Percentiles rank a stretch among this genome's conserved stretches.
Conservation (phyloP, 1,140 invertebrate species). For the Tetramorium simillimum region DNA sequence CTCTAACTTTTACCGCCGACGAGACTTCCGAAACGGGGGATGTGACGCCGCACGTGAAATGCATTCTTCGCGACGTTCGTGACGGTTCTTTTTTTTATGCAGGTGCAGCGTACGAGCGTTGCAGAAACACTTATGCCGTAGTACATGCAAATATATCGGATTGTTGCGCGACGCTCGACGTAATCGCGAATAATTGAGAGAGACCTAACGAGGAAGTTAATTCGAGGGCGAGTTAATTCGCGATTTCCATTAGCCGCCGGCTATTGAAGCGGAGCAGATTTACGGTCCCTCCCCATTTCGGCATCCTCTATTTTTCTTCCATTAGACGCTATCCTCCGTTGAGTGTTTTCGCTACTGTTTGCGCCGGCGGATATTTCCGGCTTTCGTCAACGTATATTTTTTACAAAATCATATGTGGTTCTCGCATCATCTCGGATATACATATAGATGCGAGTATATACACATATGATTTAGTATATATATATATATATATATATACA, state of each 20-base stretch:
- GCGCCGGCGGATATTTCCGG: not conserved
- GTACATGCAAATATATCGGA: not conserved
- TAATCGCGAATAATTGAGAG: conserved; percentile 45
- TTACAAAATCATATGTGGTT: not conserved
- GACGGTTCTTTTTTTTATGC: not conserved
- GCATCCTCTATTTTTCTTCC: conserved; percentile 57
- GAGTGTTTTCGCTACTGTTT: conserved; percentile 30
- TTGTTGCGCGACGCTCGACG: not conserved
- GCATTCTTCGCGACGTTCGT: not conserved
- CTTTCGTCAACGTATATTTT: conserved; percentile 3
- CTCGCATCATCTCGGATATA: not conserved
- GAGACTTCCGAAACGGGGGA: not conserved
- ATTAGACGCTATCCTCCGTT: conserved; percentile 13
- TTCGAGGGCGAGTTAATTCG: conserved; percentile 38
- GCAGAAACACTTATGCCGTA: not conserved
- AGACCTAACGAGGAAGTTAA: conserved; percentile 8
- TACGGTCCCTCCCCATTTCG: conserved; percentile 20
- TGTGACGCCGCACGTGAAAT: not conserved
- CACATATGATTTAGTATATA: not conserved
- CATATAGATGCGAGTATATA: not conserved
- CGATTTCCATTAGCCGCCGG: conserved; percentile 46
- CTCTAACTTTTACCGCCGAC: conserved; percentile 32
- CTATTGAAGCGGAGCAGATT: conserved; percentile 53
- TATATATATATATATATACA: not conserved
- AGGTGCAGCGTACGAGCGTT: not conserved